Conservation (phyloP, 37 sponge, comb jelly and placozoan genomes). For the Haliclona indistincta region DNA sequence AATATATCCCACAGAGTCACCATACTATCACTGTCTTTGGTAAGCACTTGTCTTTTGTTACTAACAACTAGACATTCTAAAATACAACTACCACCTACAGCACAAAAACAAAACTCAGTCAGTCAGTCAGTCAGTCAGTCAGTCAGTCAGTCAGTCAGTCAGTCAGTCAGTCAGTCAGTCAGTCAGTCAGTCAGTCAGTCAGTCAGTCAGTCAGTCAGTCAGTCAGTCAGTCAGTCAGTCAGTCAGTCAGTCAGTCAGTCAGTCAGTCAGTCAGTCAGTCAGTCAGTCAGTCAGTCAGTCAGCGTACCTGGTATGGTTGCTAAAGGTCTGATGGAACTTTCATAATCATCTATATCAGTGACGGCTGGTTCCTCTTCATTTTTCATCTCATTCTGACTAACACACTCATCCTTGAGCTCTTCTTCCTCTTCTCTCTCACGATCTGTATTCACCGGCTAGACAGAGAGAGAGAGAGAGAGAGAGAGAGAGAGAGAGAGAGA, state of each 20-base stretch:
- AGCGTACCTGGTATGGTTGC: constrained; percentile 57
- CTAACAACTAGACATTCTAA: constrained; percentile 54
- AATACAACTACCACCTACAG: constrained; percentile 71
- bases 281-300: no score
- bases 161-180: no score
- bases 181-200: no score
- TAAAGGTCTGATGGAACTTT: constrained; percentile 31
- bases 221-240: no score
- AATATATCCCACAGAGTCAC: constrained; percentile 84
- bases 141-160: no score
- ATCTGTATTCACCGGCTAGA: background rate
- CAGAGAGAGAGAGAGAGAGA: constrained; percentile 7
- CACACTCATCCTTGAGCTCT: background rate
- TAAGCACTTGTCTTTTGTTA: constrained; percentile 81
- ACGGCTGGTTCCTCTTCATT: constrained; percentile 34
- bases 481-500: constrained; percentile 8
- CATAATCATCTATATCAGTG: constrained; percentile 52
- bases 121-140: no score
- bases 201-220: no score
- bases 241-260: no score
- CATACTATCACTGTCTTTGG: constrained; percentile 59
- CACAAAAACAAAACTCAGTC: no score
- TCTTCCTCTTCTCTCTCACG: constrained; percentile 17
- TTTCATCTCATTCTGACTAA: no score
- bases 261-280: no score